Evolutionary conservation across 2,888 invertebrate genomes (phyloP).

Genomic region (Hemithea aestivaria): DNA sequence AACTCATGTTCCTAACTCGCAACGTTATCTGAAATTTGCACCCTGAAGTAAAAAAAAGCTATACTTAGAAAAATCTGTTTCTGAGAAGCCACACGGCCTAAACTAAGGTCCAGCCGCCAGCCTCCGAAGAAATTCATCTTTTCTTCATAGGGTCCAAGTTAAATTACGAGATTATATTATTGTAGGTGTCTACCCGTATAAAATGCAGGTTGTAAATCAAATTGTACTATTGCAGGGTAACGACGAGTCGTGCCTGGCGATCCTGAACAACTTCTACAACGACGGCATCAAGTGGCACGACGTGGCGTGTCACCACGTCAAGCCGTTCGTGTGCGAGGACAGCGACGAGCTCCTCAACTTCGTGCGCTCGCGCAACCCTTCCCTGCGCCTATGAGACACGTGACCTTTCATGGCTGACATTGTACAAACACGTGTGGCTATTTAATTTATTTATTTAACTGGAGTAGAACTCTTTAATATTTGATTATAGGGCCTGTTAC

Average conservation of each 20-base stretch:
- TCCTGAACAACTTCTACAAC: slow-evolving; percentile 94
- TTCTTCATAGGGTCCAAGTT: too few relatives aligned
- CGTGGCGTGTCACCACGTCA: slow-evolving; percentile 91
- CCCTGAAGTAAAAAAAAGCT: too few relatives aligned
- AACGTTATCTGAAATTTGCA: too few relatives aligned
- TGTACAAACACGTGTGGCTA: slow-evolving; percentile 73
- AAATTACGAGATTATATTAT: too few relatives aligned
- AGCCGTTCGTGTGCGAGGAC: slow-evolving; percentile 94
- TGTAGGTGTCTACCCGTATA: too few relatives aligned
- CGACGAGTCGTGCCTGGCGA: slow-evolving; percentile 93
- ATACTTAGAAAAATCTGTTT: too few relatives aligned
- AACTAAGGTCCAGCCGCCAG: too few relatives aligned
- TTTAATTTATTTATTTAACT: slow-evolving; percentile 63
- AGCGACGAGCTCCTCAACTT: slow-evolving; percentile 94
- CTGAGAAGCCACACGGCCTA: too few relatives aligned
- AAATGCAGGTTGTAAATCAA: too few relatives aligned
- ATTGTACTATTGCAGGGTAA: slow-evolving; percentile 81
- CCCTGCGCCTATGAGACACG: slow-evolving; percentile 84
- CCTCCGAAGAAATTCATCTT: too few relatives aligned
- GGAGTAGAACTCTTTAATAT: slow-evolving; percentile 1
- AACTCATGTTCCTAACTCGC: too few relatives aligned
- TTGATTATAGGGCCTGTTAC: too few relatives aligned
- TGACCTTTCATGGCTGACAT: slow-evolving; percentile 56
- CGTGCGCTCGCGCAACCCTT: slow-evolving; percentile 92
- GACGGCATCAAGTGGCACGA: slow-evolving; percentile 93